Conservation (phyloP, 1,140 invertebrate species). For the Drosophila navojoa region DNA sequence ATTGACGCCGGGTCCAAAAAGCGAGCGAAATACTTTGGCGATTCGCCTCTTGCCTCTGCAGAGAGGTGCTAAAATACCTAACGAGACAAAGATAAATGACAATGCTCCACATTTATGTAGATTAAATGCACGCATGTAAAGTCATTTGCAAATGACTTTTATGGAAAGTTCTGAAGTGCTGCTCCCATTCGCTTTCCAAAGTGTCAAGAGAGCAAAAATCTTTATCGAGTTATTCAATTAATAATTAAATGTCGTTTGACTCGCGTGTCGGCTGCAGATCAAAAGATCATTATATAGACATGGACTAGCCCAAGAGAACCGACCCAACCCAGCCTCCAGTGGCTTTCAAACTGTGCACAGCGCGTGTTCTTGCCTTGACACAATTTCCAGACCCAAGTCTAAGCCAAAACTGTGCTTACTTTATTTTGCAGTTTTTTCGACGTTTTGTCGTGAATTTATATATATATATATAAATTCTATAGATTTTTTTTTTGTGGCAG, state of each 20-base stretch:
- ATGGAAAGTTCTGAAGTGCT: background rate
- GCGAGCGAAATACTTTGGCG: slow-evolving; percentile 76
- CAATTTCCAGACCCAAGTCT: slow-evolving; percentile 32
- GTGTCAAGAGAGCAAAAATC: background rate
- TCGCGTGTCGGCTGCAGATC: slow-evolving; percentile 60
- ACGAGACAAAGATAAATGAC: slow-evolving; percentile 49
- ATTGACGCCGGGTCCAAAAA: slow-evolving; percentile 70
- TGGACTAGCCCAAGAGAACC: slow-evolving; percentile 30
- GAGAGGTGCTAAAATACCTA: slow-evolving; percentile 60
- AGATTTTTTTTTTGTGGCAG: slow-evolving; percentile 40
- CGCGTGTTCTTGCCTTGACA: slow-evolving; percentile 69
- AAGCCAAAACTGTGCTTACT: slow-evolving; percentile 39
- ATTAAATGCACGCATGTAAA: slow-evolving; percentile 67
- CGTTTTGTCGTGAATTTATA: slow-evolving; percentile 54
- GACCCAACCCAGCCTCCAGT: slow-evolving; percentile 51
- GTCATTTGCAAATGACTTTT: background rate
- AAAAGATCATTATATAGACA: slow-evolving; percentile 47
- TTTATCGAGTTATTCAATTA: slow-evolving; percentile 37
- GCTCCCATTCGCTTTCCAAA: slow-evolving; percentile 9
- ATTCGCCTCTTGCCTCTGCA: slow-evolving; percentile 42
- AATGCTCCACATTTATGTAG: slow-evolving; percentile 61
- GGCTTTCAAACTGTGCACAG: slow-evolving; percentile 73
- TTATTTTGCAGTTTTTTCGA: slow-evolving; percentile 19
- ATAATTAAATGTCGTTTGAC: slow-evolving; percentile 30
- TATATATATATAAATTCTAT: slow-evolving; percentile 62